Percentiles rank a stretch among this genome's conserved stretches.
Conservation (phyloP, 2,888 invertebrate genomes). For the Sesia apiformis region DNA sequence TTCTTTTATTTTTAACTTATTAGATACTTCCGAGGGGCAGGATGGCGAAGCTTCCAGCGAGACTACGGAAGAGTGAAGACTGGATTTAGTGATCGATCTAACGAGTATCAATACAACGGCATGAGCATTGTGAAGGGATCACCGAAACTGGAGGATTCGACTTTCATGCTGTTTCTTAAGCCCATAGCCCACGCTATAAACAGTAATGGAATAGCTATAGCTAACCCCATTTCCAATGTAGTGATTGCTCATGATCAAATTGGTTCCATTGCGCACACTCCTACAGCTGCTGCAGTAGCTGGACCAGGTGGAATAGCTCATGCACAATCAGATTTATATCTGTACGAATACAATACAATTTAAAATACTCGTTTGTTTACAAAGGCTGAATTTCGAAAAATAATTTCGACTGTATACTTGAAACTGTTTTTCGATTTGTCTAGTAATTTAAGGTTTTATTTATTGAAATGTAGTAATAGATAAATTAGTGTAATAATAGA, state of each 20-base stretch:
- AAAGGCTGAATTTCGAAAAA: conserved; percentile 26
- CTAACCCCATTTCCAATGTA: conserved; percentile 80
- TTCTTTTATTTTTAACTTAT: conserved; percentile 42
- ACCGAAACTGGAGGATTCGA: conserved; percentile 13
- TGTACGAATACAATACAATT: conserved; percentile 54
- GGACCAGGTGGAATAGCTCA: conserved; percentile 85
- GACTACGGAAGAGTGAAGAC: conserved; percentile 16
- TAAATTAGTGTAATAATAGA: neutral
- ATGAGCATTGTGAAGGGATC: conserved; percentile 32
- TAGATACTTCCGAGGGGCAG: conserved; percentile 41
- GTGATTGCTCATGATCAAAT: conserved; percentile 74
- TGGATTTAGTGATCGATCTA: conserved; percentile 23
- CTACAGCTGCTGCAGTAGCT: conserved; percentile 80
- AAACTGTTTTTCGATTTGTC: conserved; percentile 46
- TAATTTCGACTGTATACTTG: conserved; percentile 53
- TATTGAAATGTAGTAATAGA: neutral
- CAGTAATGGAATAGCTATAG: conserved; percentile 80
- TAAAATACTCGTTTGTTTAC: conserved; percentile 1
- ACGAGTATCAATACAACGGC: conserved; percentile 45
- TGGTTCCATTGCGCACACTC: conserved; percentile 78
- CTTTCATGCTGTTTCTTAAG: conserved; percentile 59
- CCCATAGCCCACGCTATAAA: conserved; percentile 80
- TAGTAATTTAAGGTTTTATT: neutral
- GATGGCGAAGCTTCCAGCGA: conserved; percentile 20
- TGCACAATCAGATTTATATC: conserved; percentile 81